Percentiles rank a stretch among this genome's conserved stretches.
These are phyloP conservation scores for Platysternon megacephalum DNA, from an alignment of 2,113 vertebrate species.

Conservation along the genomic window DNA sequence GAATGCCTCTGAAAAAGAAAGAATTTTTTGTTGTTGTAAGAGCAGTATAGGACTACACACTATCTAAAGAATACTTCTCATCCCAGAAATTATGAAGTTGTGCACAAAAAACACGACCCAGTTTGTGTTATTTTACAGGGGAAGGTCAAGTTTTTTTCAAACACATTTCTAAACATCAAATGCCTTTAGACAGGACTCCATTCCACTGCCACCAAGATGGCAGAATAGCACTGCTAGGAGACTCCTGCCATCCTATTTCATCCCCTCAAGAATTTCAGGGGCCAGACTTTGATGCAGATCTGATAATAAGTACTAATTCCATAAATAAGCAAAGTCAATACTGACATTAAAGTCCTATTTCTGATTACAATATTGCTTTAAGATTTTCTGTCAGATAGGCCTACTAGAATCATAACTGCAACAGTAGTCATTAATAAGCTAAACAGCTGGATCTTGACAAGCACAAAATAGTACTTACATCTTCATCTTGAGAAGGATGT, in stretches of 20 bases:
- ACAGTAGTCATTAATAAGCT: not conserved
- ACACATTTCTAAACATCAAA: not conserved
- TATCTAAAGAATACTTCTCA: not conserved
- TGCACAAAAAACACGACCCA: not conserved
- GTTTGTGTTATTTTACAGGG: not conserved
- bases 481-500: slow-evolving; percentile 96
- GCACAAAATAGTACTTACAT: slow-evolving; percentile 84
- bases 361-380: not conserved
- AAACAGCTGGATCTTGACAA: not conserved
- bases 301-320: too few species aligned
- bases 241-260: not conserved
- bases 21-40: not conserved
- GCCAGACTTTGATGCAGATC: not conserved
- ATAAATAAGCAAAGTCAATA: not conserved
- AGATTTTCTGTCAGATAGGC: not conserved
- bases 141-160: not conserved
- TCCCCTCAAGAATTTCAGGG: not conserved
- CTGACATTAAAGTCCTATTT: not conserved
- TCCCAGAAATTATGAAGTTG: not conserved
- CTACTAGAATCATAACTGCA: not conserved
- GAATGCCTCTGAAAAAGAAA: slow-evolving; percentile 90
- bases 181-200: not conserved
- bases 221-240: not conserved
- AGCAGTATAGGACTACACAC: not conserved
- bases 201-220: not conserved